Base-by-base conservation (phyloP, 1,140 invertebrate species). In the Orius laevigatus region DNA sequence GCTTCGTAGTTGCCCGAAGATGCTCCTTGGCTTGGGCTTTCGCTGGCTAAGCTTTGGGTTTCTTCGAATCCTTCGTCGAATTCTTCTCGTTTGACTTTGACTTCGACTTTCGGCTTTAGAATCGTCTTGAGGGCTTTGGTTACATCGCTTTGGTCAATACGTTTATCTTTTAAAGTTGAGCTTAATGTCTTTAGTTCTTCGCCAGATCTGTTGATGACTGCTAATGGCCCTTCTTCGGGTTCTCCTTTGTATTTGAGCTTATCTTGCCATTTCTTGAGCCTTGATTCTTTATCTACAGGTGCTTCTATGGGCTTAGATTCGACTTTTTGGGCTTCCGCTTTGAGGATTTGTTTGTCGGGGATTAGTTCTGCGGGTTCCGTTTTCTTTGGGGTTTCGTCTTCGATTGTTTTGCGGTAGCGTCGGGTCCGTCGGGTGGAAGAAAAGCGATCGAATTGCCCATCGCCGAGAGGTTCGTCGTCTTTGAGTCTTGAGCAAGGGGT, bases 51-150 rank as follows among this genome's bases (percentile, higher is more conserved):
- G 55, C 78, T 86, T 53, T 87, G 83, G 0, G 83, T 86, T 65
- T 89, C 86, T 61, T 91, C 85, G 58, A 90, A 90, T 6, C 85
- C 86, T 68, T 90, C 86, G 59, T 91, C 86, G 54, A 84, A 81
- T 53, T 84, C 77, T 52, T 76, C 73, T 49, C 81, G 76, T 45
- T 55, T 54, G 43, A 33, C 36, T 10, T 69, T 73, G 33, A 62
- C 58, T n/a, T 25, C 19, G n/a, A 31, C 18, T 31, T 45, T 31
- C n/a, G 43, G 25, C 43, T 45, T 45, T 43, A 15, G 15, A 16
- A 32, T 31, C n/a, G 9, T 52, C 39, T 33, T 51, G 4, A 50
- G 16, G 15, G 55, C 53, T 47, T 50, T 46, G n/a, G 50, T 32
- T 3, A 54, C 49, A 47, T 53, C 49, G 39, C 18, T 46, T 25